Evolutionary conservation across 2,888 invertebrate species (phyloP), one percentile per base, ranked within the genome.

Genomic region (Agrochola lota): DNA sequence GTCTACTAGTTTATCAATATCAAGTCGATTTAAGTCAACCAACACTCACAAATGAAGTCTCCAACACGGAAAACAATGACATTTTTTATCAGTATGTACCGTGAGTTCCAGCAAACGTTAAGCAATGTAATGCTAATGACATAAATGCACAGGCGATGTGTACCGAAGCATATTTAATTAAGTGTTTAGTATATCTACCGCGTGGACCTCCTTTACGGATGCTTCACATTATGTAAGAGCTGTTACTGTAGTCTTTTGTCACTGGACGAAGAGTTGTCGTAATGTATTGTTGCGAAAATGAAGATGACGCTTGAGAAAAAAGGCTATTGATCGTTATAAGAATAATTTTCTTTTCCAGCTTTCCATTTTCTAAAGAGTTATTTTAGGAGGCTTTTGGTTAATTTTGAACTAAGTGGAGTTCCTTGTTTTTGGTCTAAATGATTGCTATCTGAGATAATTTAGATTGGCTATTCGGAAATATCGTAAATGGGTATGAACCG

Each of bases 141-240:
- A 87, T 82, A 87, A 84, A 78, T 85, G 83, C 85, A 71, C 75
- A 83, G 83, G 71, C 69, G 57, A 89, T 78, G 87, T 88, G 75
- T 68, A 78, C 75, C 81, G 87, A 77, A 71, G 87, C 78, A 86
- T 88, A 86, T 77, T 71, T 80, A 82, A 88, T 79, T 78, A 71
- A 78, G 68, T 88, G 90, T 85, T 89, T 88, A 85, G 88, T 88
- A 86, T 79, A 83, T 81, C 85, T 66, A 72, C 69, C 77, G 85
- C 88, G 88, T 86, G 83, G 72, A 66, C 81, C 68, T 62, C 80
- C 77, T 75, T 71, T 78, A 77, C 81, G 88, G 85, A 75, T 77
- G 80, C 66, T 78, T 68, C 60, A n/a, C 23, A 43, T 89, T 87
- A 86, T 81, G 71, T 84, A 87, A 83, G 59, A 74, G 49, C 75